Evolutionary conservation across 2,797 vertebrate genomes (phyloP), one percentile per base, ranked within the genome.

Genomic region (Synanceia verrucosa): DNA sequence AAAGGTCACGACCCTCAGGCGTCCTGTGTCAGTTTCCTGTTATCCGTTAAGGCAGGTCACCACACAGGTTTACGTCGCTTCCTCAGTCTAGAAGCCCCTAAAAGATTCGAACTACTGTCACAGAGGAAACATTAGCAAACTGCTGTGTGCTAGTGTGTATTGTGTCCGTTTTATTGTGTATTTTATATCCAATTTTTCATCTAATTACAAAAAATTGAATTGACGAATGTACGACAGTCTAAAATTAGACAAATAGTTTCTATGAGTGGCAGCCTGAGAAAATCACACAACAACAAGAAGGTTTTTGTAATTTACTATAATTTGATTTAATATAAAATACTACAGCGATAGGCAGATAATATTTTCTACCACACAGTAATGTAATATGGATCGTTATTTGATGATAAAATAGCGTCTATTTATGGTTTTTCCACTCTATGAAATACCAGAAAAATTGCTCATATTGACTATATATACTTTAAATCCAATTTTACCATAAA

Each of bases 21-120:
- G 68, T 89, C 88, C 90, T 89, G 87, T 89, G 84, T 85, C 74
- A 66, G 86, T 85, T 92, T 93, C 91, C 91, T 92, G 90, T 91
- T 91, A 86, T 90, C 84, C 34, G 47, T 83, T 87, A 87, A 86
- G 85, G 83, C 84, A 79, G 91, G 91, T 91, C 92, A 92, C 87
- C 86, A 19, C 83, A 85, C 90, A 92, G 89, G 84, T 90, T 89
- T 83, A 83, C 23, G 3, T 64, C 28, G 50, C 66, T 92, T 93
- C 92, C 91, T 89, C 65, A 62, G 79, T 79, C 65, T 36, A 47
- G 81, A 71, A 63, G 41, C 70, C 81, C 61, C 74, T 5, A 2
- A 76, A n/a, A 83, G 77, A 53, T 55, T 78, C 43, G 3, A 74
- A 70, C 72, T 78, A 62, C 68, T 70, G 75, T 76, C 79, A 19